These are phyloP conservation scores for Drosophila miranda DNA, from an alignment of 1,140 invertebrate genomes.

Conservation along the genomic window DNA sequence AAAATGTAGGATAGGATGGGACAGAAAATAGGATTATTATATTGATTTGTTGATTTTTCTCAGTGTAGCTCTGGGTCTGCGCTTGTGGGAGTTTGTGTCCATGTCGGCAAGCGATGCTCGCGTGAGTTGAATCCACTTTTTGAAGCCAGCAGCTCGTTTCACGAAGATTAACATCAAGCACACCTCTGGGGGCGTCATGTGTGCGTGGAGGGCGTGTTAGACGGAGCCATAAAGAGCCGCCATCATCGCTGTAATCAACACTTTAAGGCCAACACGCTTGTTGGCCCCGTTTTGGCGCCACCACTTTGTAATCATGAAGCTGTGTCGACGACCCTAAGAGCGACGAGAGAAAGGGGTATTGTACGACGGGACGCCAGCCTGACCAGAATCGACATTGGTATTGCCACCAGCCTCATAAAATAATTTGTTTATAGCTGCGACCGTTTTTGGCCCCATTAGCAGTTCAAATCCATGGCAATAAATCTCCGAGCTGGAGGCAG, in stretches of 20 bases:
- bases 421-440: slow-evolving; percentile 76
- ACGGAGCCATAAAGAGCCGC: slow-evolving; percentile 25
- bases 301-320: slow-evolving; percentile 69
- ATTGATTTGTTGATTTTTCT: no score
- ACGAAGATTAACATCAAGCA: slow-evolving; percentile 1
- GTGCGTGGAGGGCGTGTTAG: slow-evolving; percentile 2
- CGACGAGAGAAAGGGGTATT: background rate
- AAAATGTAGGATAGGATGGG: no score
- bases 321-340: slow-evolving; percentile 15
- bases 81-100: no score
- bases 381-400: slow-evolving; percentile 22
- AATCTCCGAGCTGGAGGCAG: slow-evolving; percentile 40
- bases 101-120: no score
- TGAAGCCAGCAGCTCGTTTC: no score
- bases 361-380: slow-evolving; percentile 3
- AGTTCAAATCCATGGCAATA: slow-evolving; percentile 71
- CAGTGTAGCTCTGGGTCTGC: no score
- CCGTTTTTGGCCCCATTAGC: slow-evolving; percentile 59
- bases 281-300: slow-evolving; percentile 55
- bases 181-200: background rate
- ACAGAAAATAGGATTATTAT: no score
- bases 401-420: slow-evolving; percentile 46
- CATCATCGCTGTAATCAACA: slow-evolving; percentile 63
- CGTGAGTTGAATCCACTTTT: no score
- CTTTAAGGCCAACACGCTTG: slow-evolving; percentile 51